Evolutionary conservation across 1,140 invertebrate species (phyloP).

Genomic region (Conus ventricosus): DNA sequence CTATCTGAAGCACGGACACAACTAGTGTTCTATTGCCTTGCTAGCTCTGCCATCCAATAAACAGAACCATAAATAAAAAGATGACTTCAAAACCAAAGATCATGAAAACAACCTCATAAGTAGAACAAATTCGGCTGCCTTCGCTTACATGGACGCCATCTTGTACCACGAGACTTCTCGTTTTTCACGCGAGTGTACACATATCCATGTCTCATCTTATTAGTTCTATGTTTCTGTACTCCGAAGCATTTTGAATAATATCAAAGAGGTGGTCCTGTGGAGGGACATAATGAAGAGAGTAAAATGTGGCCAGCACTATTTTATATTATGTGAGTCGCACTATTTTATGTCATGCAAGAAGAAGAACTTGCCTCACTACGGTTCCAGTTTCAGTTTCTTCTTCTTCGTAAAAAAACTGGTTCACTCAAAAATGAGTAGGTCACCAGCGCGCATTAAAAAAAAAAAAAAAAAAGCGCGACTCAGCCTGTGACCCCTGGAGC

Average conservation of each 20-base stretch:
- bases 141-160: slow-evolving; percentile 1
- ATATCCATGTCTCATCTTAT: neutral
- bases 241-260: neutral
- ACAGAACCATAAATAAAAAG: neutral
- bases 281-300: neutral
- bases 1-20: neutral
- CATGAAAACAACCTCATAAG: neutral
- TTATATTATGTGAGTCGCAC: too few species aligned
- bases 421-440: too few species aligned
- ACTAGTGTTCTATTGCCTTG: neutral
- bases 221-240: neutral
- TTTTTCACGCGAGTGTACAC: neutral
- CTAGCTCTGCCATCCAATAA: neutral
- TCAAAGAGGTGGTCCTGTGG: neutral
- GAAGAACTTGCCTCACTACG: too few species aligned
- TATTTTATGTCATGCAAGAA: too few species aligned
- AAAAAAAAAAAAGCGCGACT: too few species aligned
- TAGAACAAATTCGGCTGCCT: neutral
- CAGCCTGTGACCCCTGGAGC: too few species aligned
- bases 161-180: neutral
- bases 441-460: too few species aligned
- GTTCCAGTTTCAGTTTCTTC: too few species aligned
- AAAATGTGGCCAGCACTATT: too few species aligned
- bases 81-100: neutral
- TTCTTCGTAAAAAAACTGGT: too few species aligned